Conservation (phyloP, 2,113 vertebrate species). For the Lucifuga dentata region DNA sequence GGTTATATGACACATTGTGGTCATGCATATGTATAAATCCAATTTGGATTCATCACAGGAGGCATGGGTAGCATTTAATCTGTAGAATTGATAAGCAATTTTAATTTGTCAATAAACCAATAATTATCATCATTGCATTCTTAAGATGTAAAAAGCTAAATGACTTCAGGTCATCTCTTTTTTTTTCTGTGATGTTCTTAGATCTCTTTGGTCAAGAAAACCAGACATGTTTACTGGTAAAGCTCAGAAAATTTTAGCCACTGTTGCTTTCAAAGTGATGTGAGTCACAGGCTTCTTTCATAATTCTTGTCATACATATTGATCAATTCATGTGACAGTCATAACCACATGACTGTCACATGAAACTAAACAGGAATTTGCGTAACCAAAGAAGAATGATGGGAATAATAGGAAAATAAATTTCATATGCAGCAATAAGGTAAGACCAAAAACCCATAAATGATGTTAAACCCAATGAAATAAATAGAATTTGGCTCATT, state of each 20-base stretch:
- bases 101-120: background rate
- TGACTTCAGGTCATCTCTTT: background rate
- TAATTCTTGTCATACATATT: background rate
- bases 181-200: background rate
- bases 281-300: background rate
- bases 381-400: background rate
- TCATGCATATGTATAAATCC: constrained; percentile 47
- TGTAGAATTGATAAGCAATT: background rate
- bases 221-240: no score
- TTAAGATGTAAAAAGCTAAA: background rate
- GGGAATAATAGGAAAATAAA: background rate
- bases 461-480: background rate
- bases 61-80: constrained; percentile 16
- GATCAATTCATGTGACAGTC: no score
- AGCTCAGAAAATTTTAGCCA: no score
- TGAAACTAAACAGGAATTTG: no score
- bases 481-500: background rate
- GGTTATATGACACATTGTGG: constrained; percentile 18
- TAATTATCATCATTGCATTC: background rate
- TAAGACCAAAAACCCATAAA: background rate
- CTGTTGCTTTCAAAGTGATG: no score
- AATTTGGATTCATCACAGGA: constrained; percentile 33
- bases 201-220: no score
- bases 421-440: no score
- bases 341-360: no score